Conservation (phyloP, 1,140 invertebrate species). For the Odontomachus brunneus region DNA sequence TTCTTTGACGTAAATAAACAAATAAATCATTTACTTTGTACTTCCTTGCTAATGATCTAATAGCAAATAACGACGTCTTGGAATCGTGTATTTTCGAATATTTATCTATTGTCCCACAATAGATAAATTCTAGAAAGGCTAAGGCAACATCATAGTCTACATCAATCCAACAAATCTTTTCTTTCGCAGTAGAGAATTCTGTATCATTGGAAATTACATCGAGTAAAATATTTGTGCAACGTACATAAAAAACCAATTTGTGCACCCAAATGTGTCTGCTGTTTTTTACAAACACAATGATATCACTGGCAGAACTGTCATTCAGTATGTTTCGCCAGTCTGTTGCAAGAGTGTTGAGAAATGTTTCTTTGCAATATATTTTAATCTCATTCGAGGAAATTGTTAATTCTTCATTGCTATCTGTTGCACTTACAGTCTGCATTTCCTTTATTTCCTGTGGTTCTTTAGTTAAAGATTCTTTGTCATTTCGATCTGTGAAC, state of each 20-base stretch:
- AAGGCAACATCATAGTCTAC: conserved; percentile 76
- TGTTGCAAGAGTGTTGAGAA: conserved; percentile 64
- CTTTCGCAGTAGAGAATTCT: conserved; percentile 64
- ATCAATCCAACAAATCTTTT: conserved; percentile 78
- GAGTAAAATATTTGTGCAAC: conserved; percentile 82
- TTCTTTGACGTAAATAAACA: conserved; percentile 70
- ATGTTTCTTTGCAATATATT: conserved; percentile 56
- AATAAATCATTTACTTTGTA: conserved; percentile 77
- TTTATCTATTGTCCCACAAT: conserved; percentile 79
- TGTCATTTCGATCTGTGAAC: conserved; percentile 4
- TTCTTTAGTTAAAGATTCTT: neutral
- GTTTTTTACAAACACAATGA: conserved; percentile 80
- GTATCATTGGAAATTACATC: conserved; percentile 76
- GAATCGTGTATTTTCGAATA: conserved; percentile 70
- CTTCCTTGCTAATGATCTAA: conserved; percentile 76
- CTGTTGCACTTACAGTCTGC: conserved; percentile 24
- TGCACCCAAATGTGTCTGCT: conserved; percentile 81
- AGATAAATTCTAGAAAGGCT: conserved; percentile 84
- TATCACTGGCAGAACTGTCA: conserved; percentile 82
- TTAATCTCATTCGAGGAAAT: conserved; percentile 12
- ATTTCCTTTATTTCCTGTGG: conserved; percentile 21
- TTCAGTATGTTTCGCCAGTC: conserved; percentile 81
- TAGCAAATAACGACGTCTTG: conserved; percentile 53
- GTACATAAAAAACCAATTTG: conserved; percentile 82
- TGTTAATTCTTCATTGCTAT: conserved; percentile 29